Base-by-base conservation (phyloP, 2,113 vertebrate genomes). In the Misgurnus mizolepis region DNA sequence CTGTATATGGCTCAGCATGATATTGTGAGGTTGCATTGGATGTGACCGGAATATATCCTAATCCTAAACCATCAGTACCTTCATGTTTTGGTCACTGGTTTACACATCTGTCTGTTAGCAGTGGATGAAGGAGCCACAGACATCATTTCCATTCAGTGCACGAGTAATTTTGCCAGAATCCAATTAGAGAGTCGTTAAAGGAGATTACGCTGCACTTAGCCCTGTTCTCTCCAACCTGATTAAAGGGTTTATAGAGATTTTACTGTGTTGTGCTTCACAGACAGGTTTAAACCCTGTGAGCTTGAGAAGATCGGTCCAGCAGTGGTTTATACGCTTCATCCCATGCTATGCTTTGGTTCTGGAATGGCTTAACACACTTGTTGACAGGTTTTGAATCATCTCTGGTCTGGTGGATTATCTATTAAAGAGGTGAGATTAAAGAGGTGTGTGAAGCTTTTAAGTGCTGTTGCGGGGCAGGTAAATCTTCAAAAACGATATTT, bases 141-240 rank as follows among this genome's bases (percentile, higher is more conserved):
- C 60, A 65, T 53, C 58, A 71, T 73, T 77, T 80, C 62, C 55
- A 53, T 56, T 62, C 78, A 73, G 79, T 72, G 7, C 70, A 74
- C 14, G 34, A 83, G 72, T 85, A 62, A 70, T 79, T 84, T 34
- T 77, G 68, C 53, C 43, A 71, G 45, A 80, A 80, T 82, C 71
- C 79, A 84, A 84, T 86, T 84, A 84, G 68, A 67, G 50, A 78
- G 60, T 74, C n/a, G 65, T 82, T 84, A 78, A 80, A 77, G 50
- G 77, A 80, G 82, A 83, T 84, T 76, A 82, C 41, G 72, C 65
- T 49, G 34, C 80, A 79, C 79, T 83, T 81, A 76, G 81, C 40
- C 77, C 60, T 53, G 61, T 67, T 69, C 70, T 67, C 50, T 73
- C 58, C 68, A 82, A 70, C 60, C 58, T 80, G 81, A 81, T 86